Conservation (phyloP, 2,113 vertebrate species). For the Paraplagusia blochii region DNA sequence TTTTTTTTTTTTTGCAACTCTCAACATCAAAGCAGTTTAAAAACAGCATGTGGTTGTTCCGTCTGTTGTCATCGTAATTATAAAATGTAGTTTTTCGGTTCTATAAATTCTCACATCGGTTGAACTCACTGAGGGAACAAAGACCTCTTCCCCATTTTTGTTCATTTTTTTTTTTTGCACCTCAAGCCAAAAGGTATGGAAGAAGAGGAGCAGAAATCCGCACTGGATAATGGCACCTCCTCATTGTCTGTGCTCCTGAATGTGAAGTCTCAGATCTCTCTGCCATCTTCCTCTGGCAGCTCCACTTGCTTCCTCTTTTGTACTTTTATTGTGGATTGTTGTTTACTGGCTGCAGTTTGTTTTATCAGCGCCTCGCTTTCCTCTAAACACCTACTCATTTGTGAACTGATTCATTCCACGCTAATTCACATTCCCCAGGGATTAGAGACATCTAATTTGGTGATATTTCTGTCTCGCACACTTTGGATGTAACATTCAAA, state of each 20-base stretch:
- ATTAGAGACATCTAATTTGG: constrained; percentile 74
- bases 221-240: constrained; percentile 51
- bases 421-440: constrained; percentile 72
- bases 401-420: constrained; percentile 69
- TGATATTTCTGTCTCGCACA: constrained; percentile 70
- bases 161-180: constrained; percentile 44
- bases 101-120: constrained; percentile 40
- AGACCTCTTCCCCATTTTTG: constrained; percentile 32
- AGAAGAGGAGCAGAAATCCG: constrained; percentile 48
- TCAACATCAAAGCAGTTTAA: constrained; percentile 41
- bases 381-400: constrained; percentile 78
- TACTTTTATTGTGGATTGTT: constrained; percentile 74
- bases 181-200: constrained; percentile 65
- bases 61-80: constrained; percentile 8
- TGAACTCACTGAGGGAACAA: constrained; percentile 43
- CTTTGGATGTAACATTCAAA: constrained; percentile 69
- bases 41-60: constrained; percentile 12
- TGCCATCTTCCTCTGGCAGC: constrained; percentile 71
- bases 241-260: constrained; percentile 66
- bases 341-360: constrained; percentile 63
- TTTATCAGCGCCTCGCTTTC: constrained; percentile 69
- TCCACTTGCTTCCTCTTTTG: constrained; percentile 56
- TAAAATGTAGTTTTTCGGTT: constrained; percentile 14
- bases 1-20: background rate
- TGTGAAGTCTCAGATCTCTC: constrained; percentile 69